Conservation (phyloP, 2,888 invertebrate species). For the Campoplex capitator region DNA sequence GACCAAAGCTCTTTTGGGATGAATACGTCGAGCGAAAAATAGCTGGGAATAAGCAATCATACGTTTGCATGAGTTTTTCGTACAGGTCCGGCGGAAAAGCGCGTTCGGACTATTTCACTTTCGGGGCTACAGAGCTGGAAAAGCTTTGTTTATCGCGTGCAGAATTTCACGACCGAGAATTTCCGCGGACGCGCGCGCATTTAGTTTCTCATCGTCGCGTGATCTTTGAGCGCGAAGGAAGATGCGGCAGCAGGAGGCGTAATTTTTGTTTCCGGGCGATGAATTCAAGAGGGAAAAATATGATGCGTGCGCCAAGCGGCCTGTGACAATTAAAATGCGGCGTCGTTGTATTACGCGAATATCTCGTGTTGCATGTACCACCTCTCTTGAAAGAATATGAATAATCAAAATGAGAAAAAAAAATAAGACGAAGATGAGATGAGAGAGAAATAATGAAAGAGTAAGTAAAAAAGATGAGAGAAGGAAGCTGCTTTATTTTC, state of each 20-base stretch:
- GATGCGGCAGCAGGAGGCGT: neutral
- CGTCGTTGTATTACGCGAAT: slow-evolving; percentile 40
- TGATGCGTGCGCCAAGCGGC: slow-evolving; percentile 63
- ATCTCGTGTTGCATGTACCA: neutral
- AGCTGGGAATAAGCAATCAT: neutral
- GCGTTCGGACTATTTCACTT: neutral
- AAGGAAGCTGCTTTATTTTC: neutral
- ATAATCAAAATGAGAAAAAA: neutral
- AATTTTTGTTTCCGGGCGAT: slow-evolving; percentile 54
- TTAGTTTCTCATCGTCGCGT: neutral
- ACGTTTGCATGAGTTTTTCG: neutral
- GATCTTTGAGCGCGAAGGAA: neutral
- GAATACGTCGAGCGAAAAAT: neutral
- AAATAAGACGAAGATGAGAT: neutral
- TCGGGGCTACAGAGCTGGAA: neutral
- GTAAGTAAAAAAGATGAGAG: neutral
- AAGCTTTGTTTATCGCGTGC: neutral
- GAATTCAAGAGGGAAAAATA: slow-evolving; percentile 64
- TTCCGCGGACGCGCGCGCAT: neutral
- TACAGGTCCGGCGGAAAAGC: neutral
- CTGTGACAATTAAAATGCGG: slow-evolving; percentile 69
- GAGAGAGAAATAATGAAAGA: neutral
- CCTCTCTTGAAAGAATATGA: neutral
- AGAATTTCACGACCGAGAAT: neutral
- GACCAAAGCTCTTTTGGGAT: neutral